Conservation (phyloP, 2,113 vertebrate species). For the Setophaga coronata region DNA sequence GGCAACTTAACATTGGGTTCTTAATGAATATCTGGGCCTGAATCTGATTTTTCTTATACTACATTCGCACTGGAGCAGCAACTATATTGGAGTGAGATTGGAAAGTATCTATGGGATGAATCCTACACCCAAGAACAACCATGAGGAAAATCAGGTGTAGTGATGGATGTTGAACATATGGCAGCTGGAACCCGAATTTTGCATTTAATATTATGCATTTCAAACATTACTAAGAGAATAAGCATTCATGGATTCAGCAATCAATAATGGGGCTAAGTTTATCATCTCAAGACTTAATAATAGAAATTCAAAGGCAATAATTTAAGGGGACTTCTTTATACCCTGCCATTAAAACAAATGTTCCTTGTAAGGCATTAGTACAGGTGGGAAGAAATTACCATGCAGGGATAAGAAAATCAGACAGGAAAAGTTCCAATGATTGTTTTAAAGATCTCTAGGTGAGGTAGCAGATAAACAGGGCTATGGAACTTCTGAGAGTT, state of each 20-base stretch:
- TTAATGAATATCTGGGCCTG: neutral
- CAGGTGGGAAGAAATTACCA: neutral
- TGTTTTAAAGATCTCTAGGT: slow-evolving; percentile 1
- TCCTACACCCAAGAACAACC: neutral
- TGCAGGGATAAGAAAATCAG: neutral
- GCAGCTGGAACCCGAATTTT: neutral
- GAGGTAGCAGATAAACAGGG: slow-evolving; percentile 16
- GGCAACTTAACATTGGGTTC: neutral
- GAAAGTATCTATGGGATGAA: neutral
- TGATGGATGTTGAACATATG: neutral
- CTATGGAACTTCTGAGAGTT: neutral
- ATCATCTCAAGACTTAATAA: neutral
- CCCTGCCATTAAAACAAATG: neutral
- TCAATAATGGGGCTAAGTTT: neutral
- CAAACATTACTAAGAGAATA: neutral
- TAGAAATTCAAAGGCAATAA: neutral
- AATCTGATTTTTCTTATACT: neutral
- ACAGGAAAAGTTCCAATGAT: neutral
- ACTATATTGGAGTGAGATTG: neutral
- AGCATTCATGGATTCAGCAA: neutral
- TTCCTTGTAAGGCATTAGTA: neutral
- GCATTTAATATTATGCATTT: neutral
- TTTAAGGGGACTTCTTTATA: neutral
- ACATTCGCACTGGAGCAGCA: neutral
- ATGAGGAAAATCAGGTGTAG: neutral